Percentiles rank a stretch among this genome's conserved stretches.
These are phyloP conservation scores for Macrotus californicus DNA, from an alignment of 2,113 vertebrate genomes.

Conservation along the genomic window DNA sequence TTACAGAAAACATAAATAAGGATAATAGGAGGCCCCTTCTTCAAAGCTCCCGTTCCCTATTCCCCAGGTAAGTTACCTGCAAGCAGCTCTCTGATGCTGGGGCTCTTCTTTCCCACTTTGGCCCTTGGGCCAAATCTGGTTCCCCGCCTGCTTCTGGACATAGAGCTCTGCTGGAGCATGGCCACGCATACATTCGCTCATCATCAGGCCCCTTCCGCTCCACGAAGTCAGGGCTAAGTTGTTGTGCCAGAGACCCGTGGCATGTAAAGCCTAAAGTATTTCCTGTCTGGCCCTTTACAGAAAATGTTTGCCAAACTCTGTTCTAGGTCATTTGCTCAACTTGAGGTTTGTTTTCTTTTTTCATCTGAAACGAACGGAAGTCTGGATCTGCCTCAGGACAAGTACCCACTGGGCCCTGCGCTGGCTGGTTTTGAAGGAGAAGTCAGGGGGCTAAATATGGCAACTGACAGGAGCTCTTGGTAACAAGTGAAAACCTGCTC, in stretches of 20 bases:
- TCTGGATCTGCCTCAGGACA: neutral
- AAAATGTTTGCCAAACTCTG: neutral
- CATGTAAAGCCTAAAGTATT: neutral
- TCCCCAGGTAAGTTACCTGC: neutral
- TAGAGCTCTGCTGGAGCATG: neutral
- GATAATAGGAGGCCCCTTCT: neutral
- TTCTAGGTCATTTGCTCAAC: neutral
- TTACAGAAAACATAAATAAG: neutral
- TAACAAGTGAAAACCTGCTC: slow-evolving; percentile 17
- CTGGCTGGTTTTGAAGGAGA: slow-evolving; percentile 13
- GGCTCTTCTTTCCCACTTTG: neutral
- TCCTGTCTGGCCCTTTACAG: neutral
- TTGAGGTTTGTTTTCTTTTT: neutral
- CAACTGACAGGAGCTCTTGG: neutral
- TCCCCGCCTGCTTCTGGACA: neutral
- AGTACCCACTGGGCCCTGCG: neutral
- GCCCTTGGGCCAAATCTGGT: neutral
- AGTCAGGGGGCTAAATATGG: slow-evolving; percentile 15
- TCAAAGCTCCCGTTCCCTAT: neutral
- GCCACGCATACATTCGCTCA: neutral
- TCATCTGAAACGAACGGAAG: neutral
- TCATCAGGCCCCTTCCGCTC: neutral
- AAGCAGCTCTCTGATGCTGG: neutral
- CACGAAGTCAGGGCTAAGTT: neutral
- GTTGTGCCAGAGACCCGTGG: neutral